A percentile compares a stretch with the other conserved stretches of the same genome.
Evolutionary conservation across 1,140 invertebrate species (phyloP).

Genomic region (Diachasmimorpha longicaudata): DNA sequence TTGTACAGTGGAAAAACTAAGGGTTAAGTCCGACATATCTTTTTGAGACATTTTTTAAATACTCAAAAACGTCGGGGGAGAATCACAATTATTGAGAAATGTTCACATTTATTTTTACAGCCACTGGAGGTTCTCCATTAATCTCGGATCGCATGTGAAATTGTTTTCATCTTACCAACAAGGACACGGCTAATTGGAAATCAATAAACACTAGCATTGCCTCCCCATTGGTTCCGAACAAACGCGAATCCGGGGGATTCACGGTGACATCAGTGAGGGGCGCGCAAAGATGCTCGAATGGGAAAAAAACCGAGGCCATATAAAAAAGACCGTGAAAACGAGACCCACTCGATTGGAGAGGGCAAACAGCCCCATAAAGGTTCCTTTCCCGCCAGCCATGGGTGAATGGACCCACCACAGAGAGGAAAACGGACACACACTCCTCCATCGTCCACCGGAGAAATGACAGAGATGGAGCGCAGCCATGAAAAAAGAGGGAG

Average conservation of each 20-base stretch:
- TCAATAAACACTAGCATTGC: not conserved
- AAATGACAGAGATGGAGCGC: conserved; percentile 22
- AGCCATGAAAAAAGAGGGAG: conserved; percentile 24
- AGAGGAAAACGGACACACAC: conserved; percentile 41
- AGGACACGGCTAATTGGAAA: not conserved
- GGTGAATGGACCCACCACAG: conserved; percentile 42
- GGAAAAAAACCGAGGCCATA: conserved; percentile 18
- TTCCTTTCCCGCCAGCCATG: conserved; percentile 34
- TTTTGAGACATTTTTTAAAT: too few relatives aligned
- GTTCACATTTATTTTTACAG: too few relatives aligned
- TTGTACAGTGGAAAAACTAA: too few relatives aligned
- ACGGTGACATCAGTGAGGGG: not conserved
- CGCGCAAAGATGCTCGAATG: not conserved
- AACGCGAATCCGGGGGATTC: not conserved
- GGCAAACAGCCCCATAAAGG: conserved; percentile 51
- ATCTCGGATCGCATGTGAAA: too few relatives aligned
- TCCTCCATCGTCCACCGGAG: conserved; percentile 11
- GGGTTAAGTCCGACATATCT: too few relatives aligned
- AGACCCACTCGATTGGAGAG: conserved; percentile 47
- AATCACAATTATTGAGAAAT: too few relatives aligned
- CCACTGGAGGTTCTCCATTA: not conserved
- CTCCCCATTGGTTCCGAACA: not conserved
- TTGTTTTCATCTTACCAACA: too few relatives aligned
- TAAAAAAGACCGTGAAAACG: conserved; percentile 42
- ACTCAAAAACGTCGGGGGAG: too few relatives aligned